These are phyloP conservation scores for Parnassius orleans DNA, from an alignment of 2,888 invertebrate species.

Conservation along the genomic window DNA sequence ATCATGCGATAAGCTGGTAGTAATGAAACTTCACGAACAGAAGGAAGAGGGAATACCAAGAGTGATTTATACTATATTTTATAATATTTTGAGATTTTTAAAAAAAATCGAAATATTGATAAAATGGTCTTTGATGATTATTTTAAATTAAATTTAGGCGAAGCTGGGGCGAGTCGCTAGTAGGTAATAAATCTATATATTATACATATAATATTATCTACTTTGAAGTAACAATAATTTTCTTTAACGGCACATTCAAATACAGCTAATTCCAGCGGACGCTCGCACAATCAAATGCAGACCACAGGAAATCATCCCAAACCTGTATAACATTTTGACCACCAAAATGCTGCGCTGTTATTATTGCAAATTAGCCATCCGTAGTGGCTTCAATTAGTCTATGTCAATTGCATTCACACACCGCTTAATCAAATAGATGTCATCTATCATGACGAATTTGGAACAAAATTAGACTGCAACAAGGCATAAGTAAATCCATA, in stretches of 20 bases:
- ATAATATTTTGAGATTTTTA: too few species aligned
- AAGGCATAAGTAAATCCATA: background rate
- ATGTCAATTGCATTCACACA: constrained; percentile 24
- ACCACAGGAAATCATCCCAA: constrained; percentile 17
- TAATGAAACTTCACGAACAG: too few species aligned
- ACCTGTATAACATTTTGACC: constrained; percentile 12
- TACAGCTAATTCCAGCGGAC: constrained; percentile 4
- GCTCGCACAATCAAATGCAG: constrained; percentile 9
- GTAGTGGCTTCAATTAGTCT: constrained; percentile 25
- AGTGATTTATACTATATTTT: too few species aligned
- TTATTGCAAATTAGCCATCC: constrained; percentile 26
- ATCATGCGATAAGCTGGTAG: too few species aligned
- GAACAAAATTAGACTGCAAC: constrained; percentile 12
- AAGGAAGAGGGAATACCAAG: too few species aligned
- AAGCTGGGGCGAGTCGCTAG: too few species aligned
- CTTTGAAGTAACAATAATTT: background rate
- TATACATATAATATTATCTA: too few species aligned
- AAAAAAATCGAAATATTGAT: too few species aligned
- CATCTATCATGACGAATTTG: constrained; percentile 18
- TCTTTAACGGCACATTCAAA: constrained; percentile 5
- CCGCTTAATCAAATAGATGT: constrained; percentile 25
- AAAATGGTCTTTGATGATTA: too few species aligned
- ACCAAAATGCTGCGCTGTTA: constrained; percentile 13
- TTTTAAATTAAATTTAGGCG: too few species aligned
- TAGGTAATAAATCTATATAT: too few species aligned